Conservation (phyloP, 2,797 vertebrate species). For the Eulemur mongoz region DNA sequence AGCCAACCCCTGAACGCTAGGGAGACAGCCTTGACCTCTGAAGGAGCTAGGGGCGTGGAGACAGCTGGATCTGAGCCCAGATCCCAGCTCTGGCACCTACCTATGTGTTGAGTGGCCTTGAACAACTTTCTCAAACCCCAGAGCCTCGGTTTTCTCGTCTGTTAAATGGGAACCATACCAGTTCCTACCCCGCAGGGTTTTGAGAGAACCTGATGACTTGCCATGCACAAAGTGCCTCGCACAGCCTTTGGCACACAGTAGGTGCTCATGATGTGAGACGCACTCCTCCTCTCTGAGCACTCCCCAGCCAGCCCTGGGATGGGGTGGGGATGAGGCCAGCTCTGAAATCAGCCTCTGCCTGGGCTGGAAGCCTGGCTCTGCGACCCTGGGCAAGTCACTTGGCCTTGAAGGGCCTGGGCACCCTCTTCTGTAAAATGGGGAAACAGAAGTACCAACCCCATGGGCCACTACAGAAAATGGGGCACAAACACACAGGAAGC, state of each 20-base stretch:
- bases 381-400: background rate
- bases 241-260: background rate
- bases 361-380: background rate
- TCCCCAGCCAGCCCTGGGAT: background rate
- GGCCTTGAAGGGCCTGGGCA: background rate
- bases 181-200: background rate
- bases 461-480: background rate
- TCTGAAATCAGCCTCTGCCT: background rate
- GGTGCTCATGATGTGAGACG: background rate
- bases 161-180: background rate
- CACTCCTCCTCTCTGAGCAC: background rate
- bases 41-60: background rate
- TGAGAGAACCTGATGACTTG: background rate
- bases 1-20: background rate
- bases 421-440: background rate
- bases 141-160: background rate
- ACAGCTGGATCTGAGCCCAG: background rate
- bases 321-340: background rate
- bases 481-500: background rate
- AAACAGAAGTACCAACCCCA: background rate
- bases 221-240: background rate
- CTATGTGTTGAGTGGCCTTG: background rate
- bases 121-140: background rate
- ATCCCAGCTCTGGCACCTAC: background rate
- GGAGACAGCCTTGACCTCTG: background rate